These are phyloP conservation scores for Macquaria ambigua DNA, from an alignment of 2,113 vertebrate species.

Conservation along the genomic window DNA sequence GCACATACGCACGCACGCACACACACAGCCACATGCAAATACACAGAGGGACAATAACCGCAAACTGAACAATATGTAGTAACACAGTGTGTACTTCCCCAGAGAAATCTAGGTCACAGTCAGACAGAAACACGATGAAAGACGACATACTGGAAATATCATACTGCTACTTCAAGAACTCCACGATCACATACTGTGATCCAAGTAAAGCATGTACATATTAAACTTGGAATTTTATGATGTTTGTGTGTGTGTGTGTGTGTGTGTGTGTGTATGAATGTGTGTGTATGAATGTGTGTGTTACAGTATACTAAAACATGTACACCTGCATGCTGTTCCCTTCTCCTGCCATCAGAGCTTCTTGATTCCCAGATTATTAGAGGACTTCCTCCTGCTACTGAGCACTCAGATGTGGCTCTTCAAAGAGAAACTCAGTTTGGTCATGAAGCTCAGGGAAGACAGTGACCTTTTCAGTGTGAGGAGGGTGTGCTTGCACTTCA, in stretches of 20 bases:
- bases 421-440: conserved; percentile 49
- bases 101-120: conserved; percentile 73
- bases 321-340: conserved; percentile 49
- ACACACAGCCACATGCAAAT: conserved; percentile 3
- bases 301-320: conserved; percentile 9
- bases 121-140: conserved; percentile 50
- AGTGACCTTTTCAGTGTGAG: conserved; percentile 50
- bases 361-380: conserved; percentile 55
- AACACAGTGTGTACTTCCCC: conserved; percentile 49
- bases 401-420: conserved; percentile 60
- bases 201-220: conserved; percentile 38
- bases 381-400: conserved; percentile 38
- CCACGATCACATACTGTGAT: conserved; percentile 29
- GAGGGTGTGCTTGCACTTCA: conserved; percentile 54
- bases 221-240: conserved; percentile 22
- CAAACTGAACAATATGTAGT: conserved; percentile 62
- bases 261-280: neutral
- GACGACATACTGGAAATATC: conserved; percentile 47
- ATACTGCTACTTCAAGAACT: conserved; percentile 27
- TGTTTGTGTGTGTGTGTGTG: conserved; percentile 7
- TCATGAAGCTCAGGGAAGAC: conserved; percentile 45
- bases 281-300: neutral
- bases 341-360: conserved; percentile 47
- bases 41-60: conserved; percentile 41
- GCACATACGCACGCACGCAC: neutral